Evolutionary conservation across 2,888 invertebrate genomes (phyloP), one percentile per base, ranked within the genome.

Genomic region (Leptura quadrifasciata): DNA sequence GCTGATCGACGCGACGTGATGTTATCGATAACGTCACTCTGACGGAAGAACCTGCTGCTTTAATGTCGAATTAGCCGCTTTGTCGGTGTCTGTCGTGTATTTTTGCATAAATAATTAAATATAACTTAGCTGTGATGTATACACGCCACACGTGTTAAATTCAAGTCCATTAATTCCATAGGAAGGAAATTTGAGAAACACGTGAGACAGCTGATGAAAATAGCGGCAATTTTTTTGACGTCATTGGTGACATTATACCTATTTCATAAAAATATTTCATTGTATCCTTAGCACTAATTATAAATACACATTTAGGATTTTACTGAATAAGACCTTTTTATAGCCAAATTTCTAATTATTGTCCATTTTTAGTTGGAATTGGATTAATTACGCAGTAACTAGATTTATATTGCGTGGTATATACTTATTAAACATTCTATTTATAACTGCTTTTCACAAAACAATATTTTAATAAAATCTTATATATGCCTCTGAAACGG

Each of bases 241-340:
- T 57, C 57, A 57, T 18, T 57, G 57, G 21, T 12, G 57, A 57
- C 57, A 57, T 57, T 57, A 57, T 57, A 10, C 21, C 21, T 20
- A 6, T 47, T 47, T 47, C n/a, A 47, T 2, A 1, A 4, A n/a
- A 47, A 47, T 12, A 39, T 47, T n/a, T n/a, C 15, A n/a, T 15
- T 47, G 47, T n/a, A n/a, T 47, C 15, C 15, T 15, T n/a, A 39
- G 10, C 15, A 39, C 39, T 47, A 47, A 17, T 47, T 47, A 17
- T 47, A 47, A 5, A 47, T 15, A 47, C 47, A 47, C n/a, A 47
- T 47, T 39, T 39, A 39, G 8, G 15, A 8, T 10, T 8, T 5
- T 31, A 31, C 6, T 31, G 0, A 31, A 6, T 8, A 31, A 31
- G 27, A 31, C 6, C 27, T 2, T 31, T 31, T 31, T 31, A 31